Base-by-base conservation (phyloP, 2,113 vertebrate species). In the Hemichromis elongatus region DNA sequence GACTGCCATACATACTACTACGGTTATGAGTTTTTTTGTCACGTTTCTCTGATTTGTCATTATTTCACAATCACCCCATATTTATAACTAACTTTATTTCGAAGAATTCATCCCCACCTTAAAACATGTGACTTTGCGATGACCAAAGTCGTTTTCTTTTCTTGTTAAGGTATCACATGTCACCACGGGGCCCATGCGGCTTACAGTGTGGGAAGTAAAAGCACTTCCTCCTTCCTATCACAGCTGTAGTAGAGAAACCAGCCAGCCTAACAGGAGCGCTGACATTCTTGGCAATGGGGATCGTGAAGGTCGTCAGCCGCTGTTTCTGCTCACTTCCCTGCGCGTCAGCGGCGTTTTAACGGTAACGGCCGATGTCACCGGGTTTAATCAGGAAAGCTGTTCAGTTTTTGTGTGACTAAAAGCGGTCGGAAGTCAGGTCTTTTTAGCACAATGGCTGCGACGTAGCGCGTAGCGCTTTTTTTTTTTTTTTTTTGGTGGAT, bases 151-250 rank as follows among this genome's bases (percentile, higher is more conserved):
- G 83, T 28, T 59, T 42, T 80, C 40, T 63, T 59, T 40, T 68
- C 77, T 42, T 9, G 50, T 81, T 42, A 70, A 93, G 92, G 92
- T 95, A 94, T 96, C 95, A 94, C 93, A 91, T 96, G 96, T 95
- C 95, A 95, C 82, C 77, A 54, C 2, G 59, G 85, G 88, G 88
- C 87, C 88, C 80, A 79, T 66, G 90, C 87, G 61, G 85, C 80
- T 10, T 55, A 80, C 91, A 92, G 93, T 90, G 88, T 89, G 95
- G 95, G 96, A 96, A 96, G 95, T 95, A 81, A 92, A 88, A 81
- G 52, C 94, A 96, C 96, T 96, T 96, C 96, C 96, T 96, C 37
- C 94, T 96, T 96, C 90, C 77, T 85, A 80, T 53, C 83, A 63
- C 88, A 78, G 81, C 77, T 81, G 79, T 82, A 75, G 53, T 55